Conservation (phyloP, 2,797 vertebrate genomes). For the Chaunax sp. region DNA sequence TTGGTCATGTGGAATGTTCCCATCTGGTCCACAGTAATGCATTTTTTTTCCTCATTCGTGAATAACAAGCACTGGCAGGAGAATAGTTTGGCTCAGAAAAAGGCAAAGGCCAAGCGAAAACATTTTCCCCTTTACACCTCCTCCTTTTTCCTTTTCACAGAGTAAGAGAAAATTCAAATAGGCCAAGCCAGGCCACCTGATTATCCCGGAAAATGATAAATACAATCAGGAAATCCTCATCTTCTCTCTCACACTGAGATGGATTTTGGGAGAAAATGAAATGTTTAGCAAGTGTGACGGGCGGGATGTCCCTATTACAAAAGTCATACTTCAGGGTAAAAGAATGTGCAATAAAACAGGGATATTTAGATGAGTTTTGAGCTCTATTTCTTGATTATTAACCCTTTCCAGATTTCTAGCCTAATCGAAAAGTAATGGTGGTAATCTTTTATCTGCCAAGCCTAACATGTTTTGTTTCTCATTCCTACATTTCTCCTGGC, state of each 20-base stretch:
- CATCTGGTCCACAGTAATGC: conserved; percentile 99
- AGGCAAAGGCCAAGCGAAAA: conserved; percentile 85
- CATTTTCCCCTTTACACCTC: conserved; percentile 69
- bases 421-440: conserved; percentile 39
- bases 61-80: conserved; percentile 87
- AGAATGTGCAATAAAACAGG: conserved; percentile 33
- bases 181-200: conserved; percentile 65
- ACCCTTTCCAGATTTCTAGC: conserved; percentile 34
- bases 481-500: conserved; percentile 83
- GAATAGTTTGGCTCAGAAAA: conserved; percentile 83
- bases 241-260: conserved; percentile 45
- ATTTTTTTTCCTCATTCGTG: conserved; percentile 85
- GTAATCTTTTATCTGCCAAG: conserved; percentile 19
- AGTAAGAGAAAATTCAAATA: conserved; percentile 73
- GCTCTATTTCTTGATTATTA: conserved; percentile 47
- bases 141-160: conserved; percentile 65
- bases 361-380: conserved; percentile 52
- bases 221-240: conserved; percentile 70
- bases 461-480: conserved; percentile 57
- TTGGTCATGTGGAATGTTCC: conserved; percentile 99
- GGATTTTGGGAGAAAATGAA: conserved; percentile 47
- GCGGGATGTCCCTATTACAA: conserved; percentile 43
- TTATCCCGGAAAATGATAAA: conserved; percentile 67
- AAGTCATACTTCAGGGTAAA: conserved; percentile 46
- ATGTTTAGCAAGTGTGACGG: conserved; percentile 39